Conservation (phyloP, 2,888 invertebrate species). For the Troides aeacus region DNA sequence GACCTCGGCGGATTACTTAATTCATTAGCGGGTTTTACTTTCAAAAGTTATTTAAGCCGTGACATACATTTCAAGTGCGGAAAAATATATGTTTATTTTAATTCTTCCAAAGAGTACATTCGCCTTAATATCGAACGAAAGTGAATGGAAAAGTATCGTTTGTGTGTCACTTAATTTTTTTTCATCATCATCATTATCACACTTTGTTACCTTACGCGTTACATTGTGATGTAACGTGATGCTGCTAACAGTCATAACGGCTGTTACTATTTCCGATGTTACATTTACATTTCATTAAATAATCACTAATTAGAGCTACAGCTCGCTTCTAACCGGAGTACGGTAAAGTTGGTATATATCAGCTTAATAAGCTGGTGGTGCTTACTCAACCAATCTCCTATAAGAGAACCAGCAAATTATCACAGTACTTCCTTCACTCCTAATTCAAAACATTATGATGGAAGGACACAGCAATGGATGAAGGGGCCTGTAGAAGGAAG, state of each 20-base stretch:
- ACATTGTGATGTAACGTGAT: slow-evolving; percentile 7
- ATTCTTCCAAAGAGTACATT: background rate
- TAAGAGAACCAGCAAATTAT: no score
- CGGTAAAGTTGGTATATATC: no score
- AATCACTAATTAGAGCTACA: background rate
- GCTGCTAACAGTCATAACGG: background rate
- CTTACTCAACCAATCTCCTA: no score
- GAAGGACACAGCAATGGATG: no score
- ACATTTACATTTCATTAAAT: background rate
- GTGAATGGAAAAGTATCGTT: slow-evolving; percentile 11
- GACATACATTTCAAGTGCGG: slow-evolving; percentile 23
- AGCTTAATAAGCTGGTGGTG: no score
- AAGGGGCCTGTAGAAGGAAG: no score
- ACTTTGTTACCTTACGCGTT: background rate
- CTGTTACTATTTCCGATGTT: background rate
- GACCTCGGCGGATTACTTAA: slow-evolving; percentile 15
- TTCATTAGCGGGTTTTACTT: slow-evolving; percentile 24
- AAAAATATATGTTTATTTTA: slow-evolving; percentile 1
- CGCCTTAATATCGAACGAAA: slow-evolving; percentile 6
- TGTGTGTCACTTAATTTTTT: background rate
- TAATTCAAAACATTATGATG: no score
- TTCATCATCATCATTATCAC: background rate
- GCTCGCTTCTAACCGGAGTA: no score
- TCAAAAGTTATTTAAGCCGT: slow-evolving; percentile 29
- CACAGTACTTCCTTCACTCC: no score